A percentile compares a stretch with the other conserved stretches of the same genome.
phyloP scores from a whole-genome alignment of 2,888 invertebrate species.

The Trachelus tabidus region DNA sequence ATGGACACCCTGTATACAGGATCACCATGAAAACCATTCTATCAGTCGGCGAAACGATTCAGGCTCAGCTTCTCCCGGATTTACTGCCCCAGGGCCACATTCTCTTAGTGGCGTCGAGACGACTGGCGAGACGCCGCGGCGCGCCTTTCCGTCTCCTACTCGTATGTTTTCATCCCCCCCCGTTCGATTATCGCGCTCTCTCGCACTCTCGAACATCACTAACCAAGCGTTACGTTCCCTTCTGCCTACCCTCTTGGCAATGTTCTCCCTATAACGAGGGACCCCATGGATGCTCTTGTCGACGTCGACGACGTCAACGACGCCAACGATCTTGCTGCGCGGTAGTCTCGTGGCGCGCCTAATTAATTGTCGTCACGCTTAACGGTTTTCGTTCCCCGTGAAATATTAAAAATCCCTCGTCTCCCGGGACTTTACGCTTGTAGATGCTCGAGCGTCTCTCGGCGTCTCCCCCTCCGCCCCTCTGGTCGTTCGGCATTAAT shows the following conservation, averaged over 20 bases:
- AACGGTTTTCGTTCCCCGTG: background rate
- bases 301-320: background rate
- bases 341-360: background rate
- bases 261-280: background rate
- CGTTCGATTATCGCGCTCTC: background rate
- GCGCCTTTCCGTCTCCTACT: constrained; percentile 6
- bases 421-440: background rate
- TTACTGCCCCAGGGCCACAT: constrained; percentile 19
- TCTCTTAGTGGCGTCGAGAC: constrained; percentile 18
- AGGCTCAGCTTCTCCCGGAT: background rate
- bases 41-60: background rate
- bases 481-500: no score
- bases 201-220: background rate
- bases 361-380: background rate
- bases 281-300: background rate
- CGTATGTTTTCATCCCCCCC: background rate
- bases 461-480: no score
- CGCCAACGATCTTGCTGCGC: background rate
- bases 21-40: background rate
- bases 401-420: background rate
- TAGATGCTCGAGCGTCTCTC: background rate
- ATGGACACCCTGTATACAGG: background rate
- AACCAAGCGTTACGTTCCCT: background rate
- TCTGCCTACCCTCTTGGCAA: background rate
- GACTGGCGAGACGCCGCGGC: constrained; percentile 21